A percentile compares a stretch with the other conserved stretches of the same genome.
Evolutionary conservation across 1,140 invertebrate species (phyloP).

Genomic region (Aethina tumida): DNA sequence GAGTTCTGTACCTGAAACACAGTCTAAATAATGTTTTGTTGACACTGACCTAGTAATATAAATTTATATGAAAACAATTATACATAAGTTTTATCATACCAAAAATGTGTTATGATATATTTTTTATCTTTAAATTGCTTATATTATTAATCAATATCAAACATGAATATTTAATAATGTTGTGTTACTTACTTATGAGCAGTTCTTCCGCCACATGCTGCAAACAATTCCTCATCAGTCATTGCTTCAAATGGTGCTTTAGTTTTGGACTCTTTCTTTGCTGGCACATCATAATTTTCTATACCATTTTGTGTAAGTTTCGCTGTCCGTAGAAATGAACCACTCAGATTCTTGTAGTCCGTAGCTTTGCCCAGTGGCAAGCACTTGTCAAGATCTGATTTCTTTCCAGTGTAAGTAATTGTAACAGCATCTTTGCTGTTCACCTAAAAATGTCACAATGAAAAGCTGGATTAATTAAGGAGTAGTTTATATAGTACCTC

Average conservation of each 20-base stretch:
- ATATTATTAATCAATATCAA: slow-evolving; percentile 1
- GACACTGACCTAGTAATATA: too few species aligned
- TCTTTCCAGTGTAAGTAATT: too few species aligned
- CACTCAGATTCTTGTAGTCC: slow-evolving; percentile 35
- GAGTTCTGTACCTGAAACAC: too few species aligned
- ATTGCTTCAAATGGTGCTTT: slow-evolving; percentile 33
- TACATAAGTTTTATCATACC: too few species aligned
- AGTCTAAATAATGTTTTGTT: too few species aligned
- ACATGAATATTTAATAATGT: background rate
- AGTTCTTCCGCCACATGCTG: slow-evolving; percentile 64
- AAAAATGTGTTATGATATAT: too few species aligned
- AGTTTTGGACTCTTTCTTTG: slow-evolving; percentile 27
- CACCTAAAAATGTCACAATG: slow-evolving; percentile 10
- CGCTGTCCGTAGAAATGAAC: slow-evolving; percentile 44
- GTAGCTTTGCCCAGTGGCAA: too few species aligned
- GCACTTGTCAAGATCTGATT: too few species aligned
- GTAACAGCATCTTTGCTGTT: slow-evolving; percentile 36
- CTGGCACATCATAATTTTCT: slow-evolving; percentile 23
- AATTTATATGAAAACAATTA: too few species aligned
- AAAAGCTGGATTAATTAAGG: background rate
- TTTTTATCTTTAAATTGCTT: background rate
- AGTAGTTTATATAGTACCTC: slow-evolving; percentile 32
- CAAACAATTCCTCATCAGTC: slow-evolving; percentile 69
- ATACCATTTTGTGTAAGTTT: slow-evolving; percentile 32
- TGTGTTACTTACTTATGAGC: slow-evolving; percentile 58